Percentiles rank a stretch among this genome's conserved stretches.
Conservation (phyloP, 2,113 vertebrate genomes). For the Indicator indicator region DNA sequence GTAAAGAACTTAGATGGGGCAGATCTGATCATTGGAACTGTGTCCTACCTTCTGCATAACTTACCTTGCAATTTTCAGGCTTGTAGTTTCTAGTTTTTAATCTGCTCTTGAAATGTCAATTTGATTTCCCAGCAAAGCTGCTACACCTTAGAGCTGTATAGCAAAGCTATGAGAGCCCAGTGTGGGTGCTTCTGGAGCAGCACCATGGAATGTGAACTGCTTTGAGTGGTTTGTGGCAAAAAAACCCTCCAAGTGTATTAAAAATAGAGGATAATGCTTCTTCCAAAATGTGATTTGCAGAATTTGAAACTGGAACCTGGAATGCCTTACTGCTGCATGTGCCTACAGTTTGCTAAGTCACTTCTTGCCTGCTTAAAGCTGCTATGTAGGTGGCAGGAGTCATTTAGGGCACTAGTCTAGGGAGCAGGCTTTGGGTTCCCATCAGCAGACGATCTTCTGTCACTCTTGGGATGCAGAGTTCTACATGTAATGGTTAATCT, state of each 20-base stretch:
- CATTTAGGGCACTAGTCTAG: background rate
- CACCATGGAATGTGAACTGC: background rate
- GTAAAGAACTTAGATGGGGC: too few species aligned
- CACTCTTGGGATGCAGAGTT: too few species aligned
- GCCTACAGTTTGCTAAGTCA: background rate
- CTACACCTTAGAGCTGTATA: rapidly evolving
- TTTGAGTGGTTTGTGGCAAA: background rate
- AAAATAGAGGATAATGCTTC: background rate
- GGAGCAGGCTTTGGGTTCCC: background rate
- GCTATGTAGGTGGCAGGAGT: background rate
- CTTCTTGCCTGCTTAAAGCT: background rate
- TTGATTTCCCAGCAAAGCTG: background rate
- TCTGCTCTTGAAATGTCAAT: background rate
- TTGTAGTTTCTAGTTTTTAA: rapidly evolving
- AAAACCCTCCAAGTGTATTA: background rate
- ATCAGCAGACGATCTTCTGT: too few species aligned
- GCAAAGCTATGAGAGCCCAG: background rate
- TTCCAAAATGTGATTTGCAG: background rate
- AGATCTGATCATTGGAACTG: background rate
- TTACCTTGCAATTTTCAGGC: background rate
- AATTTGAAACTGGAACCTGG: background rate
- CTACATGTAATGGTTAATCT: too few species aligned
- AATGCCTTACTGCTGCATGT: rapidly evolving
- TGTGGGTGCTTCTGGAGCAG: background rate
- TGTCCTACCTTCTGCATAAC: background rate